Evolutionary conservation across 1,140 invertebrate genomes (phyloP).

Genomic region (Chrysoperla carnea): DNA sequence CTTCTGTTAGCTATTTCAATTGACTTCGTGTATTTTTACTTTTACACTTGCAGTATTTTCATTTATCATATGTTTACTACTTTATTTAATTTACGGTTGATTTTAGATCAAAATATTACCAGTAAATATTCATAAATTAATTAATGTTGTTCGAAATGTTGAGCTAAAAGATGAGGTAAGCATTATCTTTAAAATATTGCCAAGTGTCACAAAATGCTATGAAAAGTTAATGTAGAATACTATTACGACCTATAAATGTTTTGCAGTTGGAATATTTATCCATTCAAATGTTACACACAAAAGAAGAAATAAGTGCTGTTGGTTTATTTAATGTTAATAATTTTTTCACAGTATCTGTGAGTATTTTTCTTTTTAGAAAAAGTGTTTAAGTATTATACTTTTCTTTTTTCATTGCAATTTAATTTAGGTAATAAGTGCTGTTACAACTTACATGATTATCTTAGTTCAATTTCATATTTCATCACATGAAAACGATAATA

Average conservation of each 20-base stretch:
- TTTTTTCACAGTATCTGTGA: neutral
- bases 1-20: too few relatives aligned
- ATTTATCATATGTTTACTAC: too few relatives aligned
- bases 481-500: neutral
- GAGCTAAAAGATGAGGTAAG: neutral
- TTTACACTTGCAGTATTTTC: too few relatives aligned
- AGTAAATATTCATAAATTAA: neutral
- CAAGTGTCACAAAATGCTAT: too few relatives aligned
- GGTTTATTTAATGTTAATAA: neutral
- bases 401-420: neutral
- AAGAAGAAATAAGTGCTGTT: neutral
- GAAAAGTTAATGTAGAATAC: too few relatives aligned
- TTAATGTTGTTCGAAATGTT: neutral
- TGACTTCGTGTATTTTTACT: too few relatives aligned
- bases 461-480: neutral
- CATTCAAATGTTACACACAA: neutral
- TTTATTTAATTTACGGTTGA: too few relatives aligned
- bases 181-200: too few relatives aligned
- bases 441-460: neutral
- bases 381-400: neutral
- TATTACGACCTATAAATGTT: too few relatives aligned
- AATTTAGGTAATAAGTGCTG: neutral
- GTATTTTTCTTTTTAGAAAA: neutral
- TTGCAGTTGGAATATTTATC: neutral
- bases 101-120: neutral